These are phyloP conservation scores for Dallia pectoralis DNA, from an alignment of 2,797 vertebrate genomes.

Conservation along the genomic window DNA sequence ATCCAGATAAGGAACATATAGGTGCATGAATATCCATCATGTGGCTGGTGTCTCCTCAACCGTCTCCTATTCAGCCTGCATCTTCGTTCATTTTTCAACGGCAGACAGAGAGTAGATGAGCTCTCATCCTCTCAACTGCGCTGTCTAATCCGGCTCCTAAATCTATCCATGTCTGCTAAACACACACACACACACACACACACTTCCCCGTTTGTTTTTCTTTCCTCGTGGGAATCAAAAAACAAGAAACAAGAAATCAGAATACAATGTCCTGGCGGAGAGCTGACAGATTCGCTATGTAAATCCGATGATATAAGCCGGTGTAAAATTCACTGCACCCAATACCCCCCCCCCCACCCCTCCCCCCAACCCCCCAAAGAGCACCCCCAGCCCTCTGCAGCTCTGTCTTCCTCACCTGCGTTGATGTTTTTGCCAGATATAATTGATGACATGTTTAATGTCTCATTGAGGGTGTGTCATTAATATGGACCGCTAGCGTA, in stretches of 20 bases:
- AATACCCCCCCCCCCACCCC: no score
- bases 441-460: background rate
- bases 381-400: background rate
- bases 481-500: conserved; percentile 8
- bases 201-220: background rate
- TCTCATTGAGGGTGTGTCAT: background rate
- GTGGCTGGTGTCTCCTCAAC: background rate
- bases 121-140: background rate
- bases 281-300: no score
- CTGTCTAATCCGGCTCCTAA: background rate
- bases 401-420: background rate
- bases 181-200: background rate
- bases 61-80: background rate
- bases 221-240: background rate
- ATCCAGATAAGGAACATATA: background rate
- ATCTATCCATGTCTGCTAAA: background rate
- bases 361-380: no score
- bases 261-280: background rate
- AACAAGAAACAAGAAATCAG: background rate
- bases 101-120: background rate
- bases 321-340: background rate
- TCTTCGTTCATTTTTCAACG: background rate
- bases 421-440: background rate
- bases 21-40: conserved; percentile 5
- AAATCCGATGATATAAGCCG: background rate